Conservation (phyloP, 2,113 vertebrate species). For the Aspiorhynchus laticeps region DNA sequence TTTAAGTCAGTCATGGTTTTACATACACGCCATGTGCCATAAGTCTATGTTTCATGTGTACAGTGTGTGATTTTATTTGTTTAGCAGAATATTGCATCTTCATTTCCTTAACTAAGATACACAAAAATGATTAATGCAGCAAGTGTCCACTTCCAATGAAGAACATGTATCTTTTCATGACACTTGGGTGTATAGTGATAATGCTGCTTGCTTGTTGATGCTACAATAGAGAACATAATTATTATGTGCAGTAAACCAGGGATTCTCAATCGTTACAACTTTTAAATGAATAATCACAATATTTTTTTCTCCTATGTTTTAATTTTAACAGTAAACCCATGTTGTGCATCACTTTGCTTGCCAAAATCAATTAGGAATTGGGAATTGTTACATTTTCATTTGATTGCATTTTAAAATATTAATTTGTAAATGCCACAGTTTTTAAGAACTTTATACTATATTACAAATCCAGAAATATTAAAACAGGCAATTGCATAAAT, state of each 20-base stretch:
- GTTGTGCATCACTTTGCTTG: too few species aligned
- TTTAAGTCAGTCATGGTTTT: neutral
- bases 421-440: too few species aligned
- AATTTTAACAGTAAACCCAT: too few species aligned
- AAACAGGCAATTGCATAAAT: too few species aligned
- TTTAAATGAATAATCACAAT: too few species aligned
- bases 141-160: conserved; percentile 78
- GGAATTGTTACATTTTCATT: too few species aligned
- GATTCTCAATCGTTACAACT: neutral
- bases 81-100: neutral
- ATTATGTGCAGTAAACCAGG: neutral
- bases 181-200: neutral
- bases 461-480: too few species aligned
- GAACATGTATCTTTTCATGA: conserved; percentile 86
- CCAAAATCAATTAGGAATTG: too few species aligned
- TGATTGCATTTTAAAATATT: too few species aligned
- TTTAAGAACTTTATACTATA: too few species aligned
- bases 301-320: too few species aligned
- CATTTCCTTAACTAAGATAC: conserved; percentile 75
- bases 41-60: neutral
- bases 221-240: neutral
- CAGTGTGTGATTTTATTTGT: conserved; percentile 15
- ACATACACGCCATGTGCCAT: neutral
- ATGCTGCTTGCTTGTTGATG: neutral
- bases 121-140: conserved; percentile 68